Evolutionary conservation across 2,113 vertebrate species (phyloP), one percentile per base, ranked within the genome.

Genomic region (Phrynosoma platyrhinos): DNA sequence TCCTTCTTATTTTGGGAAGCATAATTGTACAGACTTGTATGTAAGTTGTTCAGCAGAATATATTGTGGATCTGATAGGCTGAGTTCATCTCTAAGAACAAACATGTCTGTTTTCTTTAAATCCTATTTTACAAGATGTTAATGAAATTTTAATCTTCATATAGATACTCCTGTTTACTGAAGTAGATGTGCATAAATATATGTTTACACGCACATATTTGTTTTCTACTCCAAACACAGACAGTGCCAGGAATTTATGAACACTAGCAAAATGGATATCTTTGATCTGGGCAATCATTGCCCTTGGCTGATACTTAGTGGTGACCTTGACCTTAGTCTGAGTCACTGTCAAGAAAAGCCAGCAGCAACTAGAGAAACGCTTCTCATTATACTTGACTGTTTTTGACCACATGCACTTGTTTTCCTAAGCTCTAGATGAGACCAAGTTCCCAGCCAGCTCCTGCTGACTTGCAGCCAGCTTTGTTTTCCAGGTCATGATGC

Each of bases 11-110:
- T 95, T 94, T 93, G 83, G 75, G 91, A 77, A 91, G 40, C 89
- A 88, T 93, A 93, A 58, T 95, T 87, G 91, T 89, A 92, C 88
- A 95, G 90, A 92, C 84, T 92, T 95, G 87, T 91, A 89, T 88
- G 83, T 93, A 77, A 72, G 16, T 76, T 89, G 68, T 77, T 84
- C 92, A 86, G 90, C 55, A 91, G 76, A 90, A 40, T 88, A 32
- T 92, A 84, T 91, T 53, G 66, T 69, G 91, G 90, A 52, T 90
- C 16, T 12, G 2, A 88, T 53, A 68, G 30, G 83, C 32, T 91
- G 75, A 92, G 88, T 89, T 79, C 86, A 87, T 94, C 89, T 93
- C 0, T 0, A 94, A 90, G 76, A 90, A 88, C 81, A 79, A 91
- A 75, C 93, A 94, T 74, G 25, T 87, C 76, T 85, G 76, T 72